Conservation (phyloP, 2,113 vertebrate species). For the Bubo bubo region DNA sequence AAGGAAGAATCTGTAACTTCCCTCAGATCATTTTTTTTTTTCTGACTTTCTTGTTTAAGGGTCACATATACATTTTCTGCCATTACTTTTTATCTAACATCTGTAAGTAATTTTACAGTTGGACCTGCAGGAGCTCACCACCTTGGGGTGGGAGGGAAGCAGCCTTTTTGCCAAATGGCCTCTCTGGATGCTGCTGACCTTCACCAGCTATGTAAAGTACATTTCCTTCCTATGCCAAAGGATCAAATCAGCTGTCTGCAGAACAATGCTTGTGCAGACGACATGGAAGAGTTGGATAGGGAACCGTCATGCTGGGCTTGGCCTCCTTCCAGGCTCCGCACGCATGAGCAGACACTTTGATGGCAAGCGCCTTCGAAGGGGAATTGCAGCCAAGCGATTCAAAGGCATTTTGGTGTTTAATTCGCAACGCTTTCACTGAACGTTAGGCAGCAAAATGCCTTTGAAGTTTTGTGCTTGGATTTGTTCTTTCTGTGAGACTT, state of each 20-base stretch:
- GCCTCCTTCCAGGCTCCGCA: not conserved
- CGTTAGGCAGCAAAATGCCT: not conserved
- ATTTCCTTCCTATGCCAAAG: constrained; percentile 64
- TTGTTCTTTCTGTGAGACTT: not conserved
- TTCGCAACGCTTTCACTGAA: not conserved
- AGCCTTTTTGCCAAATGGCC: not conserved
- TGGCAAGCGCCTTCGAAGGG: not conserved
- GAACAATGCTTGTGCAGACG: not conserved
- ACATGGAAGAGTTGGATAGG: not conserved
- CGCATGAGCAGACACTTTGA: constrained; percentile 12
- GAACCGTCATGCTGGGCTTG: not conserved
- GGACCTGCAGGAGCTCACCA: not conserved
- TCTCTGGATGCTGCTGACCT: constrained; percentile 35
- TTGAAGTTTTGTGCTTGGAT: not conserved
- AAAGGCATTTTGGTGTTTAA: not conserved
- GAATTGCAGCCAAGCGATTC: not conserved
- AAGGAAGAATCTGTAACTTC: not conserved
- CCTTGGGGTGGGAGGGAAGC: not conserved
- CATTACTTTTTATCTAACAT: not conserved
- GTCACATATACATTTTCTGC: not conserved
- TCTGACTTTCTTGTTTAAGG: not conserved
- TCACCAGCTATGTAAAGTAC: constrained; percentile 32
- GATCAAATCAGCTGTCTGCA: constrained; percentile 26
- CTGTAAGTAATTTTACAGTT: not conserved
- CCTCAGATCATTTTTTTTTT: not conserved